A percentile compares a stretch with the other conserved stretches of the same genome.
phyloP scores from a whole-genome alignment of 1,140 invertebrate genomes.

The Drosophila quadrilineata region DNA sequence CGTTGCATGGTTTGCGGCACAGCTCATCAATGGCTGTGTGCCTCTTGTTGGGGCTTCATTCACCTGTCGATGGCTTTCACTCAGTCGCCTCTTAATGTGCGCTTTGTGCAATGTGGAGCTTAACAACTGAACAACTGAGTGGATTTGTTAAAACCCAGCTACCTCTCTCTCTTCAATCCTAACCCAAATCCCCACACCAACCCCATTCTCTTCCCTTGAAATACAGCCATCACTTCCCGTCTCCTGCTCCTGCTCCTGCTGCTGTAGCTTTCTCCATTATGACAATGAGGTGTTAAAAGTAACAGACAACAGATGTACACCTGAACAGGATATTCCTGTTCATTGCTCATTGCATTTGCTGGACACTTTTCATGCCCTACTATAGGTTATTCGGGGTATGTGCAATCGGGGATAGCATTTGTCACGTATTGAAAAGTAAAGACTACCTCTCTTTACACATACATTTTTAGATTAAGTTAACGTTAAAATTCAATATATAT shows the following conservation, averaged over 20 bases:
- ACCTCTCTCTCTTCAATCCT: conserved; percentile 6
- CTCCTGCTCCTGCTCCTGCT: no score
- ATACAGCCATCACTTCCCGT: no score
- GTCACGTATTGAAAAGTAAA: no score
- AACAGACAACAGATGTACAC: conserved; percentile 53
- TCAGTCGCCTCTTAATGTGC: conserved; percentile 35
- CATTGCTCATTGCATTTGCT: conserved; percentile 20
- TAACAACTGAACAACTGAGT: conserved; percentile 26
- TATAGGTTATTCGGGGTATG: not conserved
- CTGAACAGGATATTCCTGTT: no score
- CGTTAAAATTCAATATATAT: no score
- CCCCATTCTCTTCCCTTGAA: no score
- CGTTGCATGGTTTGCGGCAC: not conserved
- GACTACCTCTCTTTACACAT: no score
- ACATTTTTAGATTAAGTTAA: no score
- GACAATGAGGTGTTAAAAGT: conserved; percentile 50
- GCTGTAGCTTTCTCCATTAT: conserved; percentile 5
- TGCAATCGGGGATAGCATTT: no score
- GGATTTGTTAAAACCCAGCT: conserved; percentile 6
- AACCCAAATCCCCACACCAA: no score
- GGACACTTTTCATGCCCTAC: conserved; percentile 8
- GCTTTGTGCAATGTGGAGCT: conserved; percentile 21
- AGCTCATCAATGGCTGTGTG: conserved; percentile 29
- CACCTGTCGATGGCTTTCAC: conserved; percentile 50
- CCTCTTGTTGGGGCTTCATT: conserved; percentile 11